A percentile compares a stretch with the other conserved stretches of the same genome.
phyloP scores from a whole-genome alignment of 2,797 vertebrate genomes.

The Coluber constrictor region DNA sequence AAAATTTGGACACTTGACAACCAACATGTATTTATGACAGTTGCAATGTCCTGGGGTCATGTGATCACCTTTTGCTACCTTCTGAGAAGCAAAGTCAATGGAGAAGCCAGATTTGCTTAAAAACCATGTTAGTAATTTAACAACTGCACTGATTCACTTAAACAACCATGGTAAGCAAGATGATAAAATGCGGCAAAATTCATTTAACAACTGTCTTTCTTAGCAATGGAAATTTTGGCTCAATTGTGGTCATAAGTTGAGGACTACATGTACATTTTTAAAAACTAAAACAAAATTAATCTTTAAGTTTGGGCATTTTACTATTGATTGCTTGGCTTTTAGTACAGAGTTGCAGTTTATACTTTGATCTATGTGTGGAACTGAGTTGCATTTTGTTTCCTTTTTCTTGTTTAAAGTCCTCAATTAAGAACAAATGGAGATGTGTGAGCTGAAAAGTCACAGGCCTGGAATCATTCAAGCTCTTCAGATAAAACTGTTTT shows the following conservation, averaged over 20 bases:
- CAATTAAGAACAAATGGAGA: background rate
- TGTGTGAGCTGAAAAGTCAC: background rate
- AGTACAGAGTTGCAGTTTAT: conserved; percentile 2
- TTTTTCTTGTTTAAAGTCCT: conserved; percentile 3
- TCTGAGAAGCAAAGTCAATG: no score
- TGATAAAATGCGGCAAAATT: no score
- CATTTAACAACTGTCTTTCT: background rate
- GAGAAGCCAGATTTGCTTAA: no score
- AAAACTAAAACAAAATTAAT: conserved; percentile 22
- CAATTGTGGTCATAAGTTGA: background rate
- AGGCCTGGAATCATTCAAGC: background rate
- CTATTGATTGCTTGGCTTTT: conserved; percentile 16
- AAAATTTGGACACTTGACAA: no score
- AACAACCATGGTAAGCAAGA: no score
- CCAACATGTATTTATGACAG: no score
- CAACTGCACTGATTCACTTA: no score
- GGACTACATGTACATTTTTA: background rate
- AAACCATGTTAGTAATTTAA: no score
- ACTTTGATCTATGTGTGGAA: conserved; percentile 15
- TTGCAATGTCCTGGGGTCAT: no score
- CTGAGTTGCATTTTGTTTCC: conserved; percentile 16
- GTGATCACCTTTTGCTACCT: no score
- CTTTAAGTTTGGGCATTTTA: conserved; percentile 34
- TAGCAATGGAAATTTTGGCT: background rate
- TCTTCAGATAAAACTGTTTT: background rate